Evolutionary conservation across 2,113 vertebrate genomes (phyloP).

Genomic region (Microcebus ravelobensis): DNA sequence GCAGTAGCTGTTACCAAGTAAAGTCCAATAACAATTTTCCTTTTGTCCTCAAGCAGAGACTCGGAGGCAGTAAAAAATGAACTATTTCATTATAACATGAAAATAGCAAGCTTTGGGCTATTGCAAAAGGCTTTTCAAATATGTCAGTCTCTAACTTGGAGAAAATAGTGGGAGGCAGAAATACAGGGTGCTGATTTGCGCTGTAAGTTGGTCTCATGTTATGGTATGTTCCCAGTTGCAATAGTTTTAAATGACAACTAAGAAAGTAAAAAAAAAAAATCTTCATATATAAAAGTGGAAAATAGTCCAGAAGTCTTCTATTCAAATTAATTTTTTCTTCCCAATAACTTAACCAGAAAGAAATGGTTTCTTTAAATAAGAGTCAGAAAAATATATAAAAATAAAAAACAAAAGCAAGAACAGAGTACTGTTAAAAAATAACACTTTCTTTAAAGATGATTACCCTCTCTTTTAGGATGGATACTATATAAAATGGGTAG

Average conservation of each 20-base stretch:
- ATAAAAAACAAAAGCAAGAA: constrained; percentile 59
- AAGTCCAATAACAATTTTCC: not conserved
- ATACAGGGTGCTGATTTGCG: not conserved
- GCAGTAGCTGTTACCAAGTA: not conserved
- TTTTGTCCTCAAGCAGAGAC: not conserved
- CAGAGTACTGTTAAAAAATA: constrained; percentile 56
- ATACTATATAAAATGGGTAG: constrained; percentile 17
- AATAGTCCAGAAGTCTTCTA: constrained; percentile 47
- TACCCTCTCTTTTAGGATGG: not conserved
- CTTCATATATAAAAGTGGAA: not conserved
- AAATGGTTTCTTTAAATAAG: constrained; percentile 68
- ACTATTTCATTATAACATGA: constrained; percentile 34
- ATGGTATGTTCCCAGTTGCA: not conserved
- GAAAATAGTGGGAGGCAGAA: not conserved
- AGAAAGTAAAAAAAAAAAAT: not conserved
- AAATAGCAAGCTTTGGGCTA: constrained; percentile 38
- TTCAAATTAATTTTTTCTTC: constrained; percentile 46
- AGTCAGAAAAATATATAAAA: constrained; percentile 53
- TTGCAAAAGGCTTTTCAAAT: constrained; percentile 7
- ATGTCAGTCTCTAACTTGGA: not conserved
- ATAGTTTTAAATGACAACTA: constrained; percentile 19
- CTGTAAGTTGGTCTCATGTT: not conserved
- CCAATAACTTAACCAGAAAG: constrained; percentile 70
- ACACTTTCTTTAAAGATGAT: constrained; percentile 60
- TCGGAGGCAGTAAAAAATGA: constrained; percentile 2